Percentiles rank a stretch among this genome's conserved stretches.
Evolutionary conservation across 2,113 vertebrate species (phyloP).

Genomic region (Pyrgilauda ruficollis): DNA sequence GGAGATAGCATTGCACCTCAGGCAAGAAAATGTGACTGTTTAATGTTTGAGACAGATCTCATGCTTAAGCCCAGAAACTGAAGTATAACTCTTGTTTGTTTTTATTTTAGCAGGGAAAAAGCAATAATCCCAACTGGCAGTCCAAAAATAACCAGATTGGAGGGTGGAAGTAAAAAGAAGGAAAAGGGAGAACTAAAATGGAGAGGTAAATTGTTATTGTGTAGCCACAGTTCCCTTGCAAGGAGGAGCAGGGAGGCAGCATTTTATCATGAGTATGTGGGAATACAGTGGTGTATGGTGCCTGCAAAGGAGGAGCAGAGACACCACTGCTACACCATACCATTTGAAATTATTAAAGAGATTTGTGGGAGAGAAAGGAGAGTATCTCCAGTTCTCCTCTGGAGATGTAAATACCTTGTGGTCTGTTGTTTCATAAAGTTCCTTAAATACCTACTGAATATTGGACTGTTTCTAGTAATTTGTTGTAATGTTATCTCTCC

Average conservation of each 20-base stretch:
- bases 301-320: background rate
- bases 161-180: conserved; percentile 47
- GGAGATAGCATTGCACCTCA: background rate
- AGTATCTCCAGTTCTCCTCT: background rate
- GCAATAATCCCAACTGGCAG: conserved; percentile 50
- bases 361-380: background rate
- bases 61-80: background rate
- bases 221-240: background rate
- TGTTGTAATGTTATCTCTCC: background rate
- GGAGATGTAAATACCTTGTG: background rate
- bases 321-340: background rate
- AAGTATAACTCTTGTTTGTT: conserved; percentile 42
- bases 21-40: conserved; percentile 13
- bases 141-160: conserved; percentile 41
- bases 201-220: conserved; percentile 14
- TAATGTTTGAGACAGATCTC: background rate
- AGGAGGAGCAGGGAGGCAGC: background rate
- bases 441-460: background rate
- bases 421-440: background rate
- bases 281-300: background rate
- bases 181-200: conserved; percentile 43
- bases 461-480: background rate
- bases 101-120: conserved; percentile 49
- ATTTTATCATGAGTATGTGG: background rate
- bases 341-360: background rate